These are phyloP conservation scores for Norana najaformis DNA, from an alignment of 2,888 invertebrate species.

Conservation along the genomic window DNA sequence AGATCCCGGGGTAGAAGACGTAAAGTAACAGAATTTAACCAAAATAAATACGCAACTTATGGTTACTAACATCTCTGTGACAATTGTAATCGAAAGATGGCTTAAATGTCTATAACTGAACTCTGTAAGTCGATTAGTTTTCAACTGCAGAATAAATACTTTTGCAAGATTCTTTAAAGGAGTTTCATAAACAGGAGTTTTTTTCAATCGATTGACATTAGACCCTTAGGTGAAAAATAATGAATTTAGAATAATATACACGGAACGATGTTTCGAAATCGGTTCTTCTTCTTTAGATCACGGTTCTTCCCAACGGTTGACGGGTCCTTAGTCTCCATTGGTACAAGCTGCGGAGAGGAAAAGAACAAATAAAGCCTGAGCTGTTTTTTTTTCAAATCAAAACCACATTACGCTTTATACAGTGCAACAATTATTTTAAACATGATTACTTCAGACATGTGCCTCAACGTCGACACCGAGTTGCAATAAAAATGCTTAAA, in stretches of 20 bases:
- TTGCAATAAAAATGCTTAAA: not conserved
- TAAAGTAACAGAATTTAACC: no score
- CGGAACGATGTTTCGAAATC: slow-evolving; percentile 23
- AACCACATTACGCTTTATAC: not conserved
- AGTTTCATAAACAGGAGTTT: not conserved
- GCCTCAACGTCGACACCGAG: not conserved
- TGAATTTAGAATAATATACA: not conserved
- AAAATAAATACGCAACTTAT: no score
- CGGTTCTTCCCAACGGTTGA: slow-evolving; percentile 14
- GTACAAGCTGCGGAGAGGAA: not conserved
- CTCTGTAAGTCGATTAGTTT: not conserved
- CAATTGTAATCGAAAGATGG: not conserved
- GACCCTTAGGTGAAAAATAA: not conserved
- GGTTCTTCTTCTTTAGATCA: slow-evolving; percentile 14
- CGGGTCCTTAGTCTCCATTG: not conserved
- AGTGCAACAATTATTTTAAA: not conserved
- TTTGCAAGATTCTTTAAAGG: not conserved
- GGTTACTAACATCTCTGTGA: no score
- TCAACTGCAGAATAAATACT: not conserved
- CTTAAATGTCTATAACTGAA: not conserved
- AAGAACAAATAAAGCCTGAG: not conserved
- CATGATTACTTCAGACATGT: not conserved
- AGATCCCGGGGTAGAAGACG: no score
- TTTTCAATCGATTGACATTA: not conserved
- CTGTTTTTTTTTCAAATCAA: not conserved